Conservation (phyloP, 2,113 vertebrate species). For the Leptosomus discolor region DNA sequence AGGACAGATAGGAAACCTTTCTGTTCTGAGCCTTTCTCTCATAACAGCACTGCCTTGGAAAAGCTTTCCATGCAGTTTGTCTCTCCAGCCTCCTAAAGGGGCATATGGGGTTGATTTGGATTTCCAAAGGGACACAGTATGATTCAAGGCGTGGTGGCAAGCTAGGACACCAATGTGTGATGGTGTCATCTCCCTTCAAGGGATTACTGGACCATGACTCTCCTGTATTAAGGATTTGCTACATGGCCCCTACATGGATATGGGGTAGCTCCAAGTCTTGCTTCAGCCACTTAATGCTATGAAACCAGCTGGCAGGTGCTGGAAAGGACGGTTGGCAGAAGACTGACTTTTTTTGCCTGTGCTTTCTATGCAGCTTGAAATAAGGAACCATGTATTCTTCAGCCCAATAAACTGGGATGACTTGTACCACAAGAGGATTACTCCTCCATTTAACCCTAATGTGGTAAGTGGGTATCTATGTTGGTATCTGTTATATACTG, state of each 20-base stretch:
- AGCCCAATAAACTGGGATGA: slow-evolving; percentile 96
- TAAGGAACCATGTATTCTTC: slow-evolving; percentile 95
- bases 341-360: neutral
- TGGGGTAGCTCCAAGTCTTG: neutral
- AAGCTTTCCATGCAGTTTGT: neutral
- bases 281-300: neutral
- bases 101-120: neutral
- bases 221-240: neutral
- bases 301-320: neutral
- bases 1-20: neutral
- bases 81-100: neutral
- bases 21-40: neutral
- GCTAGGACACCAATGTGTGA: neutral
- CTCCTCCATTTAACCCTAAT: slow-evolving; percentile 94
- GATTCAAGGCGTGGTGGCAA: neutral
- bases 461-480: slow-evolving; percentile 82
- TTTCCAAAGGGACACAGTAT: neutral
- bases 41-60: neutral
- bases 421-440: slow-evolving; percentile 92
- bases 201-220: neutral
- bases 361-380: slow-evolving; percentile 82
- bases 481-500: neutral
- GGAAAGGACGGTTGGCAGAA: neutral
- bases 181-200: neutral
- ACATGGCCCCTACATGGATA: neutral